Base-by-base conservation (phyloP, 1,140 invertebrate species). In the Dufourea novaeangliae region DNA sequence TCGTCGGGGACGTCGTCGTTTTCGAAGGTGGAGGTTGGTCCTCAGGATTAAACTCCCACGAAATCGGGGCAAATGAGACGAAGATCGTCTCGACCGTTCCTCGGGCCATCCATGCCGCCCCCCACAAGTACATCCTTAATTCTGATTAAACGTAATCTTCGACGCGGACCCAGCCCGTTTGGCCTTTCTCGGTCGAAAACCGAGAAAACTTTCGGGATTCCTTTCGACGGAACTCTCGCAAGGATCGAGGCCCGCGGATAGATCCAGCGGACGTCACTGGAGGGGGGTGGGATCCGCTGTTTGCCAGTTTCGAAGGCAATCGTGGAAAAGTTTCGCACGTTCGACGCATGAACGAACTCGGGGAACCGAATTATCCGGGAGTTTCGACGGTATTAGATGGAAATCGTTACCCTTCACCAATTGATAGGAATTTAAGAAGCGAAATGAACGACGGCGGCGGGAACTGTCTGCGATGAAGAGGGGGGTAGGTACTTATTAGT, bases 91-190 rank as follows among this genome's bases (percentile, higher is more conserved):
- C 59, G 74, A 59, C 56, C 68, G 32, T 46, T 71, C 46, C 54
- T 17, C 50, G 39, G 32, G 41, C 29, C 37, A 73, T 66, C 67
- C 59, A 78, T 61, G 69, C 39, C n/a, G 69, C 39, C n/a, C 20
- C 61, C 69, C 75, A 14, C 75, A 62, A 74, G 80, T 62, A 52
- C 77, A 77, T 63, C 63, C 59, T 84, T 84, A 84, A 84, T 84
- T 84, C 78, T 80, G 82, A 84, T 84, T 83, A 76, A 80, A 84
- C 68, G 78, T 61, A 73, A 83, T 80, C 78, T 84, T 46, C 69
- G 61, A 32, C 20, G 41, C 44, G 39, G 41, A 29, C n/a, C 63
- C 52, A 54, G 56, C 32, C 50, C 32, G 41, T 54, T 46, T 39
- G n/a, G 12, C 41, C 14, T 20, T 20, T 64, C 37, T 3, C 6